Conservation (phyloP, 1,140 invertebrate genomes). For the Lethrus apterus region DNA sequence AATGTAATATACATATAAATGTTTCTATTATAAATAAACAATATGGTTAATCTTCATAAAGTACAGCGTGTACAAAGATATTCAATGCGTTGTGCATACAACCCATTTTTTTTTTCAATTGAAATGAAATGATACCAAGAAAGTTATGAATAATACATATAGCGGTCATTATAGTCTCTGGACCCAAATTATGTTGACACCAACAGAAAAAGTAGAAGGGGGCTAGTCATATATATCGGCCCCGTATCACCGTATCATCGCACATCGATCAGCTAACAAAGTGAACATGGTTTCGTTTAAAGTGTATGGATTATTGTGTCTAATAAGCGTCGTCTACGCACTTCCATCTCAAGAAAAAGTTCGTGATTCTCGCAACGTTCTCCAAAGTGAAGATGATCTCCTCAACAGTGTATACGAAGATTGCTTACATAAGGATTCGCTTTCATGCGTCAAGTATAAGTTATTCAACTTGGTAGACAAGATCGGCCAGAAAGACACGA, state of each 20-base stretch:
- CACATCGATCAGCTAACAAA: constrained; percentile 25
- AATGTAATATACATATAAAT: too few species aligned
- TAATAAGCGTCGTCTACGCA: constrained; percentile 47
- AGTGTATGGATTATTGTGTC: constrained; percentile 40
- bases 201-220: constrained; percentile 29
- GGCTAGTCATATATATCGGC: constrained; percentile 37
- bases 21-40: too few species aligned
- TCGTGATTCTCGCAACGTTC: constrained; percentile 47
- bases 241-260: constrained; percentile 30
- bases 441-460: constrained; percentile 74
- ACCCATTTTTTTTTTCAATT: neutral
- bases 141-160: constrained; percentile 10
- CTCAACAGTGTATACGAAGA: constrained; percentile 67
- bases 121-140: neutral
- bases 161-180: constrained; percentile 37
- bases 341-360: constrained; percentile 58
- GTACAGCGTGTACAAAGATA: too few species aligned
- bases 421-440: constrained; percentile 69
- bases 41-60: too few species aligned
- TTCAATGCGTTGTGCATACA: too few species aligned
- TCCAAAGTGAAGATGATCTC: constrained; percentile 63
- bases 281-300: constrained; percentile 28
- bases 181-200: constrained; percentile 38
- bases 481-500: constrained; percentile 65
- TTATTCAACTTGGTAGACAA: constrained; percentile 76